Conservation (phyloP, 2,888 invertebrate species). For the Drosophila planitibia region DNA sequence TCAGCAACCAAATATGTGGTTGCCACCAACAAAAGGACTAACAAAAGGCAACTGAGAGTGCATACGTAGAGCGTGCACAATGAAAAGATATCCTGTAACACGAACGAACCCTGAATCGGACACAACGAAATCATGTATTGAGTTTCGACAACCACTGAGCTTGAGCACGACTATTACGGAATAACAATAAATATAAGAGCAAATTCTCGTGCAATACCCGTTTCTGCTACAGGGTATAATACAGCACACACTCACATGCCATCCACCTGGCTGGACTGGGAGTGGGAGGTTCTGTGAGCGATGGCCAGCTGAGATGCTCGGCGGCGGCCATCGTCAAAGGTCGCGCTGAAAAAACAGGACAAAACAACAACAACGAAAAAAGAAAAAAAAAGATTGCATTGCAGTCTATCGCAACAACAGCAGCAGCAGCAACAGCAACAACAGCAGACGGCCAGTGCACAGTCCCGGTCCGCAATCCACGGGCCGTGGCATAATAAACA, state of each 20-base stretch:
- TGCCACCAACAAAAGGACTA: slow-evolving; percentile 72
- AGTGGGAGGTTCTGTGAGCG: neutral
- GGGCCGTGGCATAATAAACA: slow-evolving; percentile 61
- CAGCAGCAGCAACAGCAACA: neutral
- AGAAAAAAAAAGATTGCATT: slow-evolving; percentile 28
- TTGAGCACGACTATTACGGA: neutral
- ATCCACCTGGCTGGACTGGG: neutral
- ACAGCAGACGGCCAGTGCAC: slow-evolving; percentile 19
- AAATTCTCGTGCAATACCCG: neutral
- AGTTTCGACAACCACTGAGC: neutral
- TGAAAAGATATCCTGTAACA: slow-evolving; percentile 14
- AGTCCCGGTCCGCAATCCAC: slow-evolving; percentile 34
- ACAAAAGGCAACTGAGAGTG: slow-evolving; percentile 53
- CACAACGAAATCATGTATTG: neutral
- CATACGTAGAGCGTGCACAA: neutral
- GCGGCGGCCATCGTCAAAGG: slow-evolving; percentile 39
- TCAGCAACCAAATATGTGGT: slow-evolving; percentile 83
- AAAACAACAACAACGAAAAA: slow-evolving; percentile 1
- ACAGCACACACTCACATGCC: neutral
- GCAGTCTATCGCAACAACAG: slow-evolving; percentile 20
- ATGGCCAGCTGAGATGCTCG: slow-evolving; percentile 68
- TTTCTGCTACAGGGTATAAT: slow-evolving; percentile 21
- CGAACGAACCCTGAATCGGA: neutral
- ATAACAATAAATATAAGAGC: too few species aligned
- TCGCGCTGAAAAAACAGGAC: slow-evolving; percentile 12